Conservation (phyloP, 2,888 invertebrate species). For the Agapostemon virescens region DNA sequence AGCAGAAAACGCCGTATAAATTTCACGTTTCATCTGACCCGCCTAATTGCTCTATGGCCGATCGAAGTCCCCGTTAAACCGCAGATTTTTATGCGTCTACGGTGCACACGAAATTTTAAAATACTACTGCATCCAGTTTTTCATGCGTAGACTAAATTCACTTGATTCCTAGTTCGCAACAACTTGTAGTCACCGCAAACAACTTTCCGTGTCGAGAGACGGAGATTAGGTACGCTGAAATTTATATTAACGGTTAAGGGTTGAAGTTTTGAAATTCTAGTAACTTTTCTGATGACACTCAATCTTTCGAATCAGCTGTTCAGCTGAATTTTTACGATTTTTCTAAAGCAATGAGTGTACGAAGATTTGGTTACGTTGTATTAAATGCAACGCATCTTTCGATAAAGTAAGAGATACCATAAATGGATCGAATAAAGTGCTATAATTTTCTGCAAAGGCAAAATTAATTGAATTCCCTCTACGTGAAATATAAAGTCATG, state of each 20-base stretch:
- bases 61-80: neutral
- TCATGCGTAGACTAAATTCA: too few relatives aligned
- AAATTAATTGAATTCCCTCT: neutral
- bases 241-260: too few relatives aligned
- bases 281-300: too few relatives aligned
- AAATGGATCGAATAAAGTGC: neutral
- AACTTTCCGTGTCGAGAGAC: too few relatives aligned
- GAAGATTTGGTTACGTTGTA: too few relatives aligned
- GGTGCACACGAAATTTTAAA: neutral
- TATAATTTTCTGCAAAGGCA: neutral
- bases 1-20: slow-evolving; percentile 8
- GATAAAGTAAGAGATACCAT: too few relatives aligned
- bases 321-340: neutral
- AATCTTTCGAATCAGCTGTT: too few relatives aligned
- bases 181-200: too few relatives aligned
- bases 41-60: slow-evolving; percentile 2
- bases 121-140: too few relatives aligned
- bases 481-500: neutral
- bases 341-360: neutral
- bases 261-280: too few relatives aligned
- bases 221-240: too few relatives aligned
- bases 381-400: neutral
- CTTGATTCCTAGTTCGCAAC: too few relatives aligned
- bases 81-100: neutral
- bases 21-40: slow-evolving; percentile 4